Percentiles rank a stretch among this genome's conserved stretches.
Conservation (phyloP, 1,140 invertebrate genomes). For the Eubasilissa regina region DNA sequence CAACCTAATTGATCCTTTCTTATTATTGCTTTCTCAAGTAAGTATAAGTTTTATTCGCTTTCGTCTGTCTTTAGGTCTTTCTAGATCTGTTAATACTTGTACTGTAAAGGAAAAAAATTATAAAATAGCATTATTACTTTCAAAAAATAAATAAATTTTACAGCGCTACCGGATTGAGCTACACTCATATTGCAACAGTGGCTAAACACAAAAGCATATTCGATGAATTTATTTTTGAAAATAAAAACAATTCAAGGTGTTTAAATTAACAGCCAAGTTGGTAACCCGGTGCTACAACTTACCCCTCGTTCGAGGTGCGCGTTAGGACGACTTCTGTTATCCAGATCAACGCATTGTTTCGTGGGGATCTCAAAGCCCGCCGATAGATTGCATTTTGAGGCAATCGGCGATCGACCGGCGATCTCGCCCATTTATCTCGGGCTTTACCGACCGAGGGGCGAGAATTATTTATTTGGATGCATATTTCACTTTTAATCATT, state of each 20-base stretch:
- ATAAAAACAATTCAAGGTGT: background rate
- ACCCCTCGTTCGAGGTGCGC: background rate
- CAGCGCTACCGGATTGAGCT: background rate
- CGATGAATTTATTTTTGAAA: background rate
- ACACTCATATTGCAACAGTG: background rate
- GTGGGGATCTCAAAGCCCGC: background rate
- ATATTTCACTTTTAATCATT: constrained; percentile 34
- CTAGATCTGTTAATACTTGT: too few species aligned
- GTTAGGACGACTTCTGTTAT: constrained; percentile 19
- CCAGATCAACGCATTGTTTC: constrained; percentile 35
- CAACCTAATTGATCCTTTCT: too few species aligned
- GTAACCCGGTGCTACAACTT: constrained; percentile 15
- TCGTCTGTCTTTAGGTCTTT: too few species aligned
- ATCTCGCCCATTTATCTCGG: constrained; percentile 32
- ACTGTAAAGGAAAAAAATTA: too few species aligned
- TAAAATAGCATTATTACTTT: background rate
- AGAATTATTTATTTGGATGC: constrained; percentile 36
- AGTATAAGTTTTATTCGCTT: too few species aligned
- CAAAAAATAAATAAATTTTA: background rate
- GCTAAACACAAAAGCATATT: background rate
- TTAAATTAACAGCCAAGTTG: background rate
- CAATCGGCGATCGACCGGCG: constrained; percentile 11
- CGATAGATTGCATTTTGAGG: constrained; percentile 19
- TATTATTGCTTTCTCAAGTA: too few species aligned
- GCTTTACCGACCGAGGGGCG: constrained; percentile 24